These are phyloP conservation scores for Hippocampus kuda DNA, from an alignment of 2,797 vertebrate species.

Conservation along the genomic window DNA sequence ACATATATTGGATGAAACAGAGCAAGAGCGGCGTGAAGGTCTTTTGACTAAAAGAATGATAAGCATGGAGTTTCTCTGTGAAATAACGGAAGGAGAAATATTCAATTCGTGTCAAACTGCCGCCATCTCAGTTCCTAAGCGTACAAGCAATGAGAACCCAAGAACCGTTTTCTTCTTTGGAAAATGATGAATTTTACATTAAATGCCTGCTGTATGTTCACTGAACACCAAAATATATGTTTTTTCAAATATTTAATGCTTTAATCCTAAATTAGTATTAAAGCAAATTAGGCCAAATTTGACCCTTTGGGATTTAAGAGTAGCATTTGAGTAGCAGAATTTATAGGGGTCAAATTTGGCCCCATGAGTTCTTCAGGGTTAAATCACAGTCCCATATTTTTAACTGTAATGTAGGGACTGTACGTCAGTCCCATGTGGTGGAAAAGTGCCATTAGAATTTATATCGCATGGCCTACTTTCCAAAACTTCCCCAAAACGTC, in stretches of 20 bases:
- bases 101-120: not conserved
- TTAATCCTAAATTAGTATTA: too few species aligned
- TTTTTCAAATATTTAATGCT: too few species aligned
- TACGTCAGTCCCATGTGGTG: not conserved
- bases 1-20: too few species aligned
- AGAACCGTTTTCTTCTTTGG: too few species aligned
- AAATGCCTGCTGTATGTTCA: too few species aligned
- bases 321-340: too few species aligned
- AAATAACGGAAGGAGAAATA: not conserved
- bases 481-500: conserved; percentile 20
- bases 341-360: too few species aligned
- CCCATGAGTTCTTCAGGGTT: not conserved
- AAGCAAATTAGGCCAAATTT: too few species aligned
- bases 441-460: conserved; percentile 1
- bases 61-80: not conserved
- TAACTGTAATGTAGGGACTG: too few species aligned
- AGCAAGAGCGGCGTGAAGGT: not conserved
- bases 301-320: too few species aligned
- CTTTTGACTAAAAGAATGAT: not conserved
- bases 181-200: too few species aligned
- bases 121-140: not conserved
- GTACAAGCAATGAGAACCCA: not conserved
- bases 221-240: too few species aligned
- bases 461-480: conserved; percentile 31
- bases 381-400: not conserved